Percentiles rank a stretch among this genome's conserved stretches.
Conservation (phyloP, 1,140 invertebrate genomes). For the Trypoxylus dichotomus region DNA sequence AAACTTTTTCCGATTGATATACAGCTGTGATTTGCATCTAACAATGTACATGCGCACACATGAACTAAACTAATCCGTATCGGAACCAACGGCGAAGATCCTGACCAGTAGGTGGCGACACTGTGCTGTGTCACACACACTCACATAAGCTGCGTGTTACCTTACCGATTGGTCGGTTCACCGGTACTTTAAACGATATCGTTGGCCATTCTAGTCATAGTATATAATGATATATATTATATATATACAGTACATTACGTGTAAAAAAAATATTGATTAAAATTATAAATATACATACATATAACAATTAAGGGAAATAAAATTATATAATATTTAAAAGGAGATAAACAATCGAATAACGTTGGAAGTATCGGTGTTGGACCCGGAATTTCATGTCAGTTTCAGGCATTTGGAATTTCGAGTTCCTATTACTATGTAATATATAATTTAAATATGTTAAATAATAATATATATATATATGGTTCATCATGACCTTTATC, state of each 20-base stretch:
- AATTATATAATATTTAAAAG: background rate
- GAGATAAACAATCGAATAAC: background rate
- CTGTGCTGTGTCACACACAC: constrained; percentile 27
- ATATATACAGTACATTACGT: background rate
- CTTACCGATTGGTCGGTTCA: background rate
- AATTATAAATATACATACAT: background rate
- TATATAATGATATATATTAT: too few species aligned
- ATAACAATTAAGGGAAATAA: background rate
- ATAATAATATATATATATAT: constrained; percentile 40
- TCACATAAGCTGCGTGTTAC: background rate
- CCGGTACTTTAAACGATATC: constrained; percentile 9
- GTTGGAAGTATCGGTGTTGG: constrained; percentile 29
- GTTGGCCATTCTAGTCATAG: background rate
- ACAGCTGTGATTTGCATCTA: constrained; percentile 41
- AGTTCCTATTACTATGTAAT: constrained; percentile 47
- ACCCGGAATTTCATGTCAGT: constrained; percentile 35
- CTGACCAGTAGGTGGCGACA: constrained; percentile 1
- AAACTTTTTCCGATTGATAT: constrained; percentile 33
- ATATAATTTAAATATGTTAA: constrained; percentile 40
- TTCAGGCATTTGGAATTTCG: constrained; percentile 36
- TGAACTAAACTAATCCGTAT: constrained; percentile 53
- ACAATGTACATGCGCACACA: constrained; percentile 48
- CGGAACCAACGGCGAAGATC: constrained; percentile 42
- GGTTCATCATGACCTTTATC: constrained; percentile 48
- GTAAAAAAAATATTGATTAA: background rate